Base-by-base conservation (phyloP, 1,140 invertebrate genomes). In the Lepidurus couesii region DNA sequence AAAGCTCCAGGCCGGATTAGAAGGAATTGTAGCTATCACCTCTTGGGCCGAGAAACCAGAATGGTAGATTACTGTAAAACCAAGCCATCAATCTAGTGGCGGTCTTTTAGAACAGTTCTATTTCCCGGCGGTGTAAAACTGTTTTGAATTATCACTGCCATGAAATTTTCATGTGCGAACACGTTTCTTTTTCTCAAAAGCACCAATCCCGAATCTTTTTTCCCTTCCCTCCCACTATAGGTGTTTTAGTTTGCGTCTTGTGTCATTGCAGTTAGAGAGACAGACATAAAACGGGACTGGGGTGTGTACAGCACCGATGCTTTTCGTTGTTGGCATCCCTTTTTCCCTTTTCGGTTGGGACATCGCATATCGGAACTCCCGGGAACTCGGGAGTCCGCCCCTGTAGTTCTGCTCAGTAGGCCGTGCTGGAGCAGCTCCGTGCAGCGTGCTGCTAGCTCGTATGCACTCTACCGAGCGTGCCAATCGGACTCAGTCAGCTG, bases 401-500 rank as follows among this genome's bases (percentile, higher is more conserved):
- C 53, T 65, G 53, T 65, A 34, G 53, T 65, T 65, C 53, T 65
- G 53, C 53, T 65, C 53, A 65, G 53, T 65, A 65, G 53, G 53
- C 53, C 53, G 53, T 65, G 53, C 21, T 65, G 34, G 53, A 65
- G 53, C 53, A 65, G 53, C 53, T 65, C 53, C 53, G 53, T 65
- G 53, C 53, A 65, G 53, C 53, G 21, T 65, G 21, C 53, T 65
- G 53, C 53, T 65, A 65, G 53, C 53, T 65, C 53, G 53, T 65
- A 65, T 65, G 53, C 53, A 65, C 53, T 65, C 53, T 65, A 65
- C 53, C 53, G 53, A 65, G 53, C 53, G 53, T 65, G 53, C 53
- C 53, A 65, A 65, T 65, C 53, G 53, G 53, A 65, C 53, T 65
- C 53, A 65, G 53, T 65, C 53, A 65, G 53, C 53, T 65, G 53